Conservation (phyloP, 2,888 invertebrate genomes). For the Andrena bicolor region DNA sequence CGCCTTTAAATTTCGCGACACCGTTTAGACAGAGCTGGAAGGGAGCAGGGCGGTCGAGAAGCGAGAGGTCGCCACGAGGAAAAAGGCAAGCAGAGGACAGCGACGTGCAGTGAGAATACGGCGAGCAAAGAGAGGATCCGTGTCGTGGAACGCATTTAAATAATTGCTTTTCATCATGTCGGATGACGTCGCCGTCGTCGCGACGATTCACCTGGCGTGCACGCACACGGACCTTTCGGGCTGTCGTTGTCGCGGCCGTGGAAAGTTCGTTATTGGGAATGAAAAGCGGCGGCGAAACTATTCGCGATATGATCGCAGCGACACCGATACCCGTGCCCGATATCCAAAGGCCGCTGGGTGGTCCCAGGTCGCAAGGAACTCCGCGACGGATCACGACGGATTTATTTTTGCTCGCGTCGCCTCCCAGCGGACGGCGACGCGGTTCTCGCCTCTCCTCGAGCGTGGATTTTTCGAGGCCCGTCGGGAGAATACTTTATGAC, state of each 20-base stretch:
- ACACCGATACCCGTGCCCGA: neutral
- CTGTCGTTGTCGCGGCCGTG: neutral
- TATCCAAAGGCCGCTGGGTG: neutral
- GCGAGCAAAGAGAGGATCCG: conserved; percentile 43
- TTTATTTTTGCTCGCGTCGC: conserved; percentile 42
- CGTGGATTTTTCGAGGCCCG: conserved; percentile 36
- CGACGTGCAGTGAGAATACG: conserved; percentile 28
- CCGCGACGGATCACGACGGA: conserved; percentile 18
- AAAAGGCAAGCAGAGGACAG: conserved; percentile 25
- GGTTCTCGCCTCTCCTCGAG: conserved; percentile 27
- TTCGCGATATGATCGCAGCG: conserved; percentile 53
- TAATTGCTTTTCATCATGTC: conserved; percentile 71
- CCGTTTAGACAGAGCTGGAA: neutral
- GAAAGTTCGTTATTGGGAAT: conserved; percentile 69
- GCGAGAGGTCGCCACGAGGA: neutral
- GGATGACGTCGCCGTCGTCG: conserved; percentile 10
- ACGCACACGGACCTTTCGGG: neutral
- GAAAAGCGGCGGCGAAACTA: conserved; percentile 50
- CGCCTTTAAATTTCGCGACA: neutral
- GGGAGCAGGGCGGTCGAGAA: neutral
- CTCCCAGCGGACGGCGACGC: conserved; percentile 39
- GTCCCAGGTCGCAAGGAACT: neutral
- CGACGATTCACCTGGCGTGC: neutral
- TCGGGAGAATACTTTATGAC: conserved; percentile 60
- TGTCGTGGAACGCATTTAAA: conserved; percentile 69